phyloP scores from a whole-genome alignment of 2,797 vertebrate genomes.

The Catamblyrhynchus diadema region DNA sequence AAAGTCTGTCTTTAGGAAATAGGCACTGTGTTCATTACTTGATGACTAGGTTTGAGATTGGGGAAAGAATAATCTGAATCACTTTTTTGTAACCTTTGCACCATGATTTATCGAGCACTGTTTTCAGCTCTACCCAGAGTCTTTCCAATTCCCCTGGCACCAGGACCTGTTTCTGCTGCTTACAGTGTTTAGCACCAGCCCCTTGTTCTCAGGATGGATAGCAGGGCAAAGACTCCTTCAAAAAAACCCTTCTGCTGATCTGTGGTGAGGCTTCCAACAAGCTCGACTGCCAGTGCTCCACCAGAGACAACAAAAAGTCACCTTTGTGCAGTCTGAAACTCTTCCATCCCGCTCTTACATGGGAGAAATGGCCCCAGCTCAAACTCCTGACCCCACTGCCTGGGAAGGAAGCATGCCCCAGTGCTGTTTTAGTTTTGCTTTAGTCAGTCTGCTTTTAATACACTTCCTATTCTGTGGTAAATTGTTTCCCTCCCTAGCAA shows the following conservation, averaged over 20 bases:
- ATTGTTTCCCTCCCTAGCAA: not conserved
- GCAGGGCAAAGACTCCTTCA: not conserved
- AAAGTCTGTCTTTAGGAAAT: not conserved
- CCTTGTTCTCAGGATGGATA: not conserved
- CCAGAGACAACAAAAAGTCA: constrained; percentile 51
- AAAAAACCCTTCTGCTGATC: not conserved
- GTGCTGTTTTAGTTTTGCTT: not conserved
- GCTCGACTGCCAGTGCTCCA: not conserved
- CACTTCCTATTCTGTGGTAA: not conserved
- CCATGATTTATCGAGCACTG: not conserved
- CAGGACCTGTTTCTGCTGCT: not conserved
- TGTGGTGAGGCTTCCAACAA: not conserved
- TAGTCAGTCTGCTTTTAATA: not conserved
- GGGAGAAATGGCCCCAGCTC: not conserved
- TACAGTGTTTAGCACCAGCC: not conserved
- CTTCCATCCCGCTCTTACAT: not conserved
- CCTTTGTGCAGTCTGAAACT: not conserved
- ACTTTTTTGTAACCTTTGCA: not conserved
- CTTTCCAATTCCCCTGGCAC: not conserved
- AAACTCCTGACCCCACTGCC: not conserved
- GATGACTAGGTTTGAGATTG: not conserved
- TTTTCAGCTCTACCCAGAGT: not conserved
- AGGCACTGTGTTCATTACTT: not conserved
- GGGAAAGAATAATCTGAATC: not conserved
- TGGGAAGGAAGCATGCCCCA: not conserved